These are phyloP conservation scores for Trinectes maculatus DNA, from an alignment of 2,113 vertebrate species.

Conservation along the genomic window DNA sequence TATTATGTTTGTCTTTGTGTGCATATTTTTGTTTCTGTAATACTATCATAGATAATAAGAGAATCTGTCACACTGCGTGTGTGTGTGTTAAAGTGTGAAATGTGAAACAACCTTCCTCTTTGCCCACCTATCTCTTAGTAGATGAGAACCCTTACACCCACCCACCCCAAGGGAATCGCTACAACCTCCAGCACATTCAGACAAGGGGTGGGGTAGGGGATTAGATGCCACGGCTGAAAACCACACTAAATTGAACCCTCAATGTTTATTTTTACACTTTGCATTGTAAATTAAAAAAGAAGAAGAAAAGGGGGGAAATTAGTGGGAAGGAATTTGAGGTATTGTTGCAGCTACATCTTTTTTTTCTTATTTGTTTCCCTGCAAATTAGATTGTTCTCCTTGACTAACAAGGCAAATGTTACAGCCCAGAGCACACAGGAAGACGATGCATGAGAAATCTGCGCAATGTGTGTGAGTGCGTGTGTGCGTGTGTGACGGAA, in stretches of 20 bases:
- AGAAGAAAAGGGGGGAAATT: constrained; percentile 34
- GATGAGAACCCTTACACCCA: constrained; percentile 46
- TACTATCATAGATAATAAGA: constrained; percentile 39
- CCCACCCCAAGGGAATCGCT: constrained; percentile 63
- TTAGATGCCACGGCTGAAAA: constrained; percentile 82
- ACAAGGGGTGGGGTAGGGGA: constrained; percentile 59
- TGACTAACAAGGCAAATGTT: constrained; percentile 80
- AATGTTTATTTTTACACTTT: constrained; percentile 83
- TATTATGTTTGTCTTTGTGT: constrained; percentile 42
- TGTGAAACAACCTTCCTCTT: constrained; percentile 65
- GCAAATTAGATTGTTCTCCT: constrained; percentile 84
- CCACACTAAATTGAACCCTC: constrained; percentile 81
- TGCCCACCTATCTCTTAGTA: constrained; percentile 79
- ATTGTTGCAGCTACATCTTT: constrained; percentile 71
- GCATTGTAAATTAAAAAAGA: constrained; percentile 81
- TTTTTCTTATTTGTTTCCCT: constrained; percentile 76
- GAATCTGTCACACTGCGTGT: constrained; percentile 30
- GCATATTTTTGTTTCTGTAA: constrained; percentile 22
- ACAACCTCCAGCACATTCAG: constrained; percentile 64
- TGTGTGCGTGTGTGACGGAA: constrained; percentile 39
- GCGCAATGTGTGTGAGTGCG: constrained; percentile 50
- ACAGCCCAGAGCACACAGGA: constrained; percentile 74
- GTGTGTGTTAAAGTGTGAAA: constrained; percentile 33
- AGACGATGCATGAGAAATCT: constrained; percentile 70
- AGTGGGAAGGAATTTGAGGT: constrained; percentile 72